Evolutionary conservation across 2,797 vertebrate species (phyloP).

Genomic region (Valencia hispanica): DNA sequence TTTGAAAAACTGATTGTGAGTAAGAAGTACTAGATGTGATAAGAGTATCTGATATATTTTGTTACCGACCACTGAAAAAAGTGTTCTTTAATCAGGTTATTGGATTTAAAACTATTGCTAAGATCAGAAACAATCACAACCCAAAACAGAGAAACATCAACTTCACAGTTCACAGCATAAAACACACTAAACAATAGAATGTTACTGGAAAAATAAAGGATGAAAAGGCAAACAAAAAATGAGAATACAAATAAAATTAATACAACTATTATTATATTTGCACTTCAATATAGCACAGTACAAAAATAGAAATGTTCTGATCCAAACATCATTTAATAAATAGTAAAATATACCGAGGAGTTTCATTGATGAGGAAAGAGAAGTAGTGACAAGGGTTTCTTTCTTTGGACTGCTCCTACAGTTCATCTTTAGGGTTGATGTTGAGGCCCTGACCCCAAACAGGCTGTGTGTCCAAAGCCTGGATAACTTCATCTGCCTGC

Average conservation of each 20-base stretch:
- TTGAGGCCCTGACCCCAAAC: conserved; percentile 75
- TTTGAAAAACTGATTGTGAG: conserved; percentile 12
- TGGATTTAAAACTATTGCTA: conserved; percentile 4
- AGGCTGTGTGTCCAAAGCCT: conserved; percentile 83
- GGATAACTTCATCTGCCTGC: conserved; percentile 93
- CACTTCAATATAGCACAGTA: conserved; percentile 87
- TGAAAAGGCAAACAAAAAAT: conserved; percentile 60
- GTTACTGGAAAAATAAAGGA: conserved; percentile 25
- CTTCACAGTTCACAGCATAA: conserved; percentile 73
- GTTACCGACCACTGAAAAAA: conserved; percentile 26
- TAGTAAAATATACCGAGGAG: conserved; percentile 74
- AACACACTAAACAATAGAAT: neutral
- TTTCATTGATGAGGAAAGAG: conserved; percentile 32
- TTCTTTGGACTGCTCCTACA: conserved; percentile 76
- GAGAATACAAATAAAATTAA: conserved; percentile 9
- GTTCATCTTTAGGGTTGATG: conserved; percentile 95
- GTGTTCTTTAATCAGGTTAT: conserved; percentile 12
- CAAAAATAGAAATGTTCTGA: conserved; percentile 95
- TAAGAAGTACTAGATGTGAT: conserved; percentile 22
- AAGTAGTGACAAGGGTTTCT: neutral
- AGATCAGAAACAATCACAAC: conserved; percentile 10
- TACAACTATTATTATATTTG: conserved; percentile 48
- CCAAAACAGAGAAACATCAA: conserved; percentile 21
- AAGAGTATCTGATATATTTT: conserved; percentile 11
- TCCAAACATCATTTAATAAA: conserved; percentile 94